Evolutionary conservation across 1,140 invertebrate genomes (phyloP).

Genomic region (Temnothorax curvispinosus): DNA sequence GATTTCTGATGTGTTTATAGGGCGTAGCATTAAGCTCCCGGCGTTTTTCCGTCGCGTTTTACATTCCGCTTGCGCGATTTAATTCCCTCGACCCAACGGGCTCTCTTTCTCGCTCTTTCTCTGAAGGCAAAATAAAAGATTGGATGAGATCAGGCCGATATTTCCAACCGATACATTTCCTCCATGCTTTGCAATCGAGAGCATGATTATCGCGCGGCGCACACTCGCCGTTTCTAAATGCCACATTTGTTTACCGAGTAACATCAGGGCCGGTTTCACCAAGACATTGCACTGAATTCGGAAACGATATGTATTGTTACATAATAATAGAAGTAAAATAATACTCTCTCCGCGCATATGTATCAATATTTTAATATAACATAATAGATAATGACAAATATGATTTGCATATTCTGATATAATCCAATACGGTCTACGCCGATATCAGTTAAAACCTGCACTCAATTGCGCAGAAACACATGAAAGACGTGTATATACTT

Average conservation of each 20-base stretch:
- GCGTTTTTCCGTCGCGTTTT: constrained; percentile 18
- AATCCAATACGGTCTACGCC: background rate
- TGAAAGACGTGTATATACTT: background rate
- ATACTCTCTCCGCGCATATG: background rate
- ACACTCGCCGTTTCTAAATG: constrained; percentile 27
- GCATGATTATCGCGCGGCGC: constrained; percentile 30
- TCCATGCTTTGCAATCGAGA: constrained; percentile 1
- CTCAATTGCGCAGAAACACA: background rate
- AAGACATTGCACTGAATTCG: background rate
- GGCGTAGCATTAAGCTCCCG: background rate
- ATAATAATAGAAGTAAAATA: background rate
- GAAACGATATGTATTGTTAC: background rate
- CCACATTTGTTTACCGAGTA: constrained; percentile 43
- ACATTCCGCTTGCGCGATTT: background rate
- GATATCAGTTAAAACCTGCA: background rate
- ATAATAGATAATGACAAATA: background rate
- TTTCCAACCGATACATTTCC: constrained; percentile 25
- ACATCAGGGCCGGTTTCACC: constrained; percentile 7
- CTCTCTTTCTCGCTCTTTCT: background rate
- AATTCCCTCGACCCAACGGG: background rate
- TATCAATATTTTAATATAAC: background rate
- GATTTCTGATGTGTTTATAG: background rate
- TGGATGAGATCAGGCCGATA: constrained; percentile 19
- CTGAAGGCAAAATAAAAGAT: constrained; percentile 14
- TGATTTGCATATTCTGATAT: background rate